Conservation (phyloP, 2,888 invertebrate genomes). For the Geotrupes spiniger region DNA sequence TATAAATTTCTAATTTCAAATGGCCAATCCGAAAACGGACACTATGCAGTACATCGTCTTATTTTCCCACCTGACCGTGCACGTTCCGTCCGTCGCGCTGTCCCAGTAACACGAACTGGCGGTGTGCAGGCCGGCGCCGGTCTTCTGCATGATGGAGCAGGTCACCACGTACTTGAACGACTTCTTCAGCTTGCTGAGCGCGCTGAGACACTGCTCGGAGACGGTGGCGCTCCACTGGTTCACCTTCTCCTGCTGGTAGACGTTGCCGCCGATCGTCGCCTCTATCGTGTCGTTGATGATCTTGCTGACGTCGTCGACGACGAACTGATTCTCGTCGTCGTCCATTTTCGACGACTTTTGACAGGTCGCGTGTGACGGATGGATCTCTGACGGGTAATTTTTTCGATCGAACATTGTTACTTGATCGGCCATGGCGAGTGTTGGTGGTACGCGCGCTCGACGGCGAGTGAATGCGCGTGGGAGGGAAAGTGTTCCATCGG, state of each 20-base stretch:
- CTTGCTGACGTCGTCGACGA: slow-evolving; percentile 73
- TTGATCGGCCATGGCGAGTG: slow-evolving; percentile 15
- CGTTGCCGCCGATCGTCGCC: slow-evolving; percentile 67
- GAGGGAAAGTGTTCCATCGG: not conserved
- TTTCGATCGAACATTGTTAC: slow-evolving; percentile 28
- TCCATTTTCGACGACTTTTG: slow-evolving; percentile 36
- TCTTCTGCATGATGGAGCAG: slow-evolving; percentile 81
- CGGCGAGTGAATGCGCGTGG: not conserved
- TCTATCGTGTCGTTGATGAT: slow-evolving; percentile 75
- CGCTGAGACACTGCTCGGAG: slow-evolving; percentile 70
- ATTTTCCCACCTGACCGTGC: slow-evolving; percentile 84
- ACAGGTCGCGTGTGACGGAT: slow-evolving; percentile 13
- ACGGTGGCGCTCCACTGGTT: slow-evolving; percentile 73
- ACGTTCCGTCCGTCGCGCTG: slow-evolving; percentile 73
- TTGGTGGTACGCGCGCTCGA: not conserved
- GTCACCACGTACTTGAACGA: slow-evolving; percentile 83
- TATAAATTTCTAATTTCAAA: slow-evolving; percentile 34
- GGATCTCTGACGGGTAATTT: slow-evolving; percentile 28
- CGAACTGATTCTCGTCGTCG: slow-evolving; percentile 55
- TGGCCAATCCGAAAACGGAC: slow-evolving; percentile 73
- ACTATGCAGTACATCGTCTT: slow-evolving; percentile 84
- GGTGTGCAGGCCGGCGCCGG: slow-evolving; percentile 78
- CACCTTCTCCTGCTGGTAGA: slow-evolving; percentile 65
- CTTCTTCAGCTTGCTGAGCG: slow-evolving; percentile 72
- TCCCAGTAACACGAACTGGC: slow-evolving; percentile 85